These are phyloP conservation scores for Acrobasis consociella DNA, from an alignment of 2,888 invertebrate genomes.

Conservation along the genomic window DNA sequence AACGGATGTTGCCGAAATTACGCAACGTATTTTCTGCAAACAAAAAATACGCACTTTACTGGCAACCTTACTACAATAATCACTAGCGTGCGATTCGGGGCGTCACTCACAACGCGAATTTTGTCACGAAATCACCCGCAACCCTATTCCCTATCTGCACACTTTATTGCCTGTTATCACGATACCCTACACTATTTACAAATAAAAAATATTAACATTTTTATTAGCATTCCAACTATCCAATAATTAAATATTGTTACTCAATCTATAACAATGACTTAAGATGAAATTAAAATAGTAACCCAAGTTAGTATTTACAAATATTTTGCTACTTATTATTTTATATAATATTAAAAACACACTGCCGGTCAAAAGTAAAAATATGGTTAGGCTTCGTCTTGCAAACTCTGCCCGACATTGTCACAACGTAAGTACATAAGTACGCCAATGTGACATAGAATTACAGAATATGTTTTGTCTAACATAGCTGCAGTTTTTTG, in stretches of 20 bases:
- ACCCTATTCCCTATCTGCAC: background rate
- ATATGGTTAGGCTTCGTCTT: background rate
- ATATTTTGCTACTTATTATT: slow-evolving; percentile 11
- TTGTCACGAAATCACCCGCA: slow-evolving; percentile 11
- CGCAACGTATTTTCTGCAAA: too few relatives aligned
- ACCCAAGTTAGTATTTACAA: slow-evolving; percentile 10
- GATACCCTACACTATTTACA: slow-evolving; percentile 19
- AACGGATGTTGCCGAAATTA: too few relatives aligned
- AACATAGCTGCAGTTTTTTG: too few relatives aligned
- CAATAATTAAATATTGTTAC: background rate
- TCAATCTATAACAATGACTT: slow-evolving; percentile 3
- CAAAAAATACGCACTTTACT: too few relatives aligned
- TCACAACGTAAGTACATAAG: too few relatives aligned
- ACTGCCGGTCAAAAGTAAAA: background rate
- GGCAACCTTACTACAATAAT: background rate
- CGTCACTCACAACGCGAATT: slow-evolving; percentile 6
- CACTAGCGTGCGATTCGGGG: slow-evolving; percentile 10
- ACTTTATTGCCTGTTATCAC: slow-evolving; percentile 25
- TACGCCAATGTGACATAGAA: too few relatives aligned
- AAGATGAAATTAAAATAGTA: background rate
- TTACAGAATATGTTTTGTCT: too few relatives aligned
- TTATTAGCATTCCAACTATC: slow-evolving; percentile 8
- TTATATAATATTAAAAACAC: background rate
- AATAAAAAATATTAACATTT: slow-evolving; percentile 13
- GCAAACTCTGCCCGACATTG: background rate